Evolutionary conservation across 2,797 vertebrate genomes (phyloP).

Genomic region (Gobionotothen gibberifrons): DNA sequence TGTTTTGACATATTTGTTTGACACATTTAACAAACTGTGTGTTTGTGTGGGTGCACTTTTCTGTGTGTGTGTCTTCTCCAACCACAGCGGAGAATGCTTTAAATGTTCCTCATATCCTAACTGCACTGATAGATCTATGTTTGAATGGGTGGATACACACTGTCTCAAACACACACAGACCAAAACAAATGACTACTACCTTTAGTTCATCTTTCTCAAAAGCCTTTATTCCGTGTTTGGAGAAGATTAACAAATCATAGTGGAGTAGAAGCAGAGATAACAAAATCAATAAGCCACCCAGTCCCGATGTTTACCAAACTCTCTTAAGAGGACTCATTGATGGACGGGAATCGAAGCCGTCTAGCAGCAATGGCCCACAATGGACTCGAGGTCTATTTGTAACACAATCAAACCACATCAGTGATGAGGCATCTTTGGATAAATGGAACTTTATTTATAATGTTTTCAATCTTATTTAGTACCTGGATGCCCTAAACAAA

Average conservation of each 20-base stretch:
- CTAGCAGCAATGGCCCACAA: conserved; percentile 37
- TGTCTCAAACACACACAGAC: background rate
- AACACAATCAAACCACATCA: conserved; percentile 27
- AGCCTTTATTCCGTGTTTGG: conserved; percentile 47
- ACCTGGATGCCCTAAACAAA: background rate
- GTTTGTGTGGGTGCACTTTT: conserved; percentile 12
- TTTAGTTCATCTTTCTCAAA: conserved; percentile 50
- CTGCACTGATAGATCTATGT: conserved; percentile 6
- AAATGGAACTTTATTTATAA: conserved; percentile 17
- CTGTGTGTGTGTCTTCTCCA: conserved; percentile 8
- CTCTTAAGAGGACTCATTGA: conserved; percentile 65
- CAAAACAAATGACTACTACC: conserved; percentile 36
- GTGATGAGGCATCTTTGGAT: conserved; percentile 15
- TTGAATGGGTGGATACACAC: conserved; percentile 10
- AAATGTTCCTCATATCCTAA: background rate
- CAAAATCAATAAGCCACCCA: conserved; percentile 75
- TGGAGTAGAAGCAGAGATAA: conserved; percentile 64
- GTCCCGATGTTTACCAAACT: conserved; percentile 75
- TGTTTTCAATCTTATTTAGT: conserved; percentile 5
- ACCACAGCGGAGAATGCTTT: background rate
- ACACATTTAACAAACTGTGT: conserved; percentile 23
- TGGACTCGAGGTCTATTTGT: conserved; percentile 51
- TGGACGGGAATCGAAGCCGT: conserved; percentile 66
- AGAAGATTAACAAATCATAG: conserved; percentile 75
- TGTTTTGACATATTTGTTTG: conserved; percentile 17